Evolutionary conservation across 2,113 vertebrate species (phyloP).

Genomic region (Hylia prasina): DNA sequence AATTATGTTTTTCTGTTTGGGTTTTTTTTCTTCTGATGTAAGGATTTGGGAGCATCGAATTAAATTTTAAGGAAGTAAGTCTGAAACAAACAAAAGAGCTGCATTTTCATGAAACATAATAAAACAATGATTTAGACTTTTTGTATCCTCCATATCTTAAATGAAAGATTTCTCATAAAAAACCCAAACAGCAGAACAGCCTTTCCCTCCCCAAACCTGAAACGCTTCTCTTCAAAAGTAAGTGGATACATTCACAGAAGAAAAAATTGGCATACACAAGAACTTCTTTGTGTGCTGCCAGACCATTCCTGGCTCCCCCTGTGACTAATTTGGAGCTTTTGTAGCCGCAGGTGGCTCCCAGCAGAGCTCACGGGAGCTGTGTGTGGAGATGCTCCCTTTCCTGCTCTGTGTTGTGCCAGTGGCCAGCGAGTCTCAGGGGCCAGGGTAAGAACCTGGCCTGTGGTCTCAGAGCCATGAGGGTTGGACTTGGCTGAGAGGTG

Average conservation of each 20-base stretch:
- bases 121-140: neutral
- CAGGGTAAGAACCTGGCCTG: neutral
- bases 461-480: rapidly evolving
- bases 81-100: neutral
- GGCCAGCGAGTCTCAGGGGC: rapidly evolving
- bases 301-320: neutral
- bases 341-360: neutral
- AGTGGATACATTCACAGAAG: neutral
- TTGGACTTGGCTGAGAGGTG: neutral
- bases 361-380: neutral
- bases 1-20: neutral
- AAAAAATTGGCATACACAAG: neutral
- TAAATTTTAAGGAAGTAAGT: neutral
- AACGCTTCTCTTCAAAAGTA: neutral
- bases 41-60: neutral
- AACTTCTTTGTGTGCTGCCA: neutral
- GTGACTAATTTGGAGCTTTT: neutral
- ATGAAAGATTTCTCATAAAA: neutral
- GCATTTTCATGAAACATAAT: neutral
- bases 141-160: neutral
- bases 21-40: neutral
- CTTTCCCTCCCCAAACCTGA: neutral
- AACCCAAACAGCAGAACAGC: neutral
- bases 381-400: neutral
- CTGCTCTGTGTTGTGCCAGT: neutral